Evolutionary conservation across 2,888 invertebrate species (phyloP), one percentile per base, ranked within the genome.

Genomic region (Chalcis sispes): DNA sequence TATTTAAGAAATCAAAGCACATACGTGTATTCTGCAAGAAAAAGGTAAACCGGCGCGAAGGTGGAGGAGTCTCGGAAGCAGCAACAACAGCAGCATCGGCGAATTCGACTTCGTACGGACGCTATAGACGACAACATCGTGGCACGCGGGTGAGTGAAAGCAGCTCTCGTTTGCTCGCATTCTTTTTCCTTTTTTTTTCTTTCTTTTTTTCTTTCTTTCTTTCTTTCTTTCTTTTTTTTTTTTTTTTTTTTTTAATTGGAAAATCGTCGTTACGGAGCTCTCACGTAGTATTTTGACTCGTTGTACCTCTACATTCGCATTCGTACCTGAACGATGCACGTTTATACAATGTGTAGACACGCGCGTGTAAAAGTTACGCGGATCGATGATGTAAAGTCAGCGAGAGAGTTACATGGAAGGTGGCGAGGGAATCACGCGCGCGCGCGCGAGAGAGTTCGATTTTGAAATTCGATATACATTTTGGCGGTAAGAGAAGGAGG

Each of bases 111-210:
- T n/a, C n/a, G 42, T 25, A 48, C n/a, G 48, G 42, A 62, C 50
- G 59, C 59, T 62, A 46, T 27, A n/a, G 62, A 65, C 61, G 71
- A 72, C 72, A 66, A 42, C 77, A 59, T 62, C 72, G 72, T 72
- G 77, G 77, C 62, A 77, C 67, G 69, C 72, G 64, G 77, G 77
- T 77, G 72, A 77, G 77, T 77, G 62, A 71, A 66, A 66, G 67
- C 54, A 52, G 23, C 4, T n/a, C n/a, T n/a, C n/a, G n/a, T n/a
- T n/a, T n/a, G 52, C 59, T 65, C 50, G 50, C 59, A 1, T 61
- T 42, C 13, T 13, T 25, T 25, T n/a, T n/a, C n/a, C n/a, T n/a
- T n/a, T n/a, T n/a, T n/a, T n/a, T n/a, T n/a, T n/a, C n/a, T n/a
- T n/a, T n/a, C n/a, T n/a, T n/a, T n/a, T n/a, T n/a, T n/a, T n/a